A percentile compares a stretch with the other conserved stretches of the same genome.
Conservation (phyloP, 2,888 invertebrate species). For the Agonopterix alstromeriana region DNA sequence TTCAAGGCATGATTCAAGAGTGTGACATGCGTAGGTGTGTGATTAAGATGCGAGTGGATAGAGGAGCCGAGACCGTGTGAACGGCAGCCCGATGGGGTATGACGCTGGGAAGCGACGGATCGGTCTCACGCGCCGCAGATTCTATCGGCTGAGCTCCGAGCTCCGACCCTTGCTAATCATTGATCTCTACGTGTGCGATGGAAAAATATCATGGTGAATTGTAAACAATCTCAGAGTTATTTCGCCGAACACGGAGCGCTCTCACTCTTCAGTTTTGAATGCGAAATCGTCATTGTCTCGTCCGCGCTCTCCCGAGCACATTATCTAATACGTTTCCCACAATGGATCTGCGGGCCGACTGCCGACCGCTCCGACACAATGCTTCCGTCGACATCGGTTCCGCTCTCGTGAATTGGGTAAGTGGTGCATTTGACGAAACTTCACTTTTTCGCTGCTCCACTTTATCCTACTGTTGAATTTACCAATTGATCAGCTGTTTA, state of each 20-base stretch:
- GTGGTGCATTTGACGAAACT: slow-evolving; percentile 70
- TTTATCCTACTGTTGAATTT: slow-evolving; percentile 40
- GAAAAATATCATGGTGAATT: slow-evolving; percentile 23
- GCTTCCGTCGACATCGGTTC: slow-evolving; percentile 64
- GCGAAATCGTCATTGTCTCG: slow-evolving; percentile 55
- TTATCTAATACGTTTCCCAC: slow-evolving; percentile 65
- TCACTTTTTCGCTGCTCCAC: slow-evolving; percentile 65
- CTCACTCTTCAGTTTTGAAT: slow-evolving; percentile 52
- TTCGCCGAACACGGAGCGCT: slow-evolving; percentile 27
- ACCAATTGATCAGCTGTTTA: slow-evolving; percentile 53
- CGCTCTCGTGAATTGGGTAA: slow-evolving; percentile 73
- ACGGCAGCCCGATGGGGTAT: slow-evolving; percentile 21
- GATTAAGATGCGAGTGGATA: slow-evolving; percentile 36
- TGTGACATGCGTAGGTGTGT: slow-evolving; percentile 45
- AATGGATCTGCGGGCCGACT: slow-evolving; percentile 45
- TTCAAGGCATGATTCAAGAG: slow-evolving; percentile 34
- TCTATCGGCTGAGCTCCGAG: slow-evolving; percentile 37
- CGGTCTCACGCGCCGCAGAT: slow-evolving; percentile 59
- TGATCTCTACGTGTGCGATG: slow-evolving; percentile 45
- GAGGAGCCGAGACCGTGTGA: slow-evolving; percentile 50
- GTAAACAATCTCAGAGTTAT: slow-evolving; percentile 15
- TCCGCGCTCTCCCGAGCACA: slow-evolving; percentile 52
- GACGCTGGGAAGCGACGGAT: slow-evolving; percentile 38
- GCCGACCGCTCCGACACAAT: slow-evolving; percentile 48
- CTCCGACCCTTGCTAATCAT: slow-evolving; percentile 42